A percentile compares a stretch with the other conserved stretches of the same genome.
Evolutionary conservation across 2,888 invertebrate genomes (phyloP).

Genomic region (Metopia argyrocephala): DNA sequence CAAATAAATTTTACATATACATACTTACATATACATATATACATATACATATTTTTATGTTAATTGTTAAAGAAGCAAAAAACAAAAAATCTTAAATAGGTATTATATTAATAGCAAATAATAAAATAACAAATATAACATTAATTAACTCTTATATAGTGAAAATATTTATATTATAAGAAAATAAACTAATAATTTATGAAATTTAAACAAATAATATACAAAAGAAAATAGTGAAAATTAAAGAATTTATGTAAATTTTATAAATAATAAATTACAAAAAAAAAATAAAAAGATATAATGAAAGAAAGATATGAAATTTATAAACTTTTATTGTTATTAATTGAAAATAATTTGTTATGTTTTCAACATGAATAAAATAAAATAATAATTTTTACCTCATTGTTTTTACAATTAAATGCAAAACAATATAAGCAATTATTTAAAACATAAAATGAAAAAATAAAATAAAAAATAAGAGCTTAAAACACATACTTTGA

Average conservation of each 20-base stretch:
- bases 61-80: conserved; percentile 34
- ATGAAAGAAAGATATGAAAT: conserved; percentile 10
- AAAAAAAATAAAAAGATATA: neutral
- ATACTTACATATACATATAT: conserved; percentile 41
- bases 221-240: conserved; percentile 24
- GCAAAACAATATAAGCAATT: conserved; percentile 54
- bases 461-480: conserved; percentile 41
- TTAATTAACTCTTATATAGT: conserved; percentile 40
- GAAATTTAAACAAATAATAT: conserved; percentile 3
- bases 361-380: conserved; percentile 44
- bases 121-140: conserved; percentile 45
- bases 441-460: conserved; percentile 23
- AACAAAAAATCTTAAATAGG: conserved; percentile 4
- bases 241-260: conserved; percentile 52
- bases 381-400: conserved; percentile 56
- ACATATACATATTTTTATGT: conserved; percentile 52
- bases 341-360: conserved; percentile 50
- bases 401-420: conserved; percentile 64
- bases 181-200: conserved; percentile 7
- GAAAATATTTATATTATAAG: conserved; percentile 38
- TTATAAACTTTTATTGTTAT: conserved; percentile 49
- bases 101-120: no score
- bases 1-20: conserved; percentile 30
- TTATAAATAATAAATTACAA: conserved; percentile 19
- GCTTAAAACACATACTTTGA: neutral